Conservation (phyloP, 1,140 invertebrate genomes). For the Drosophila tsacasi region DNA sequence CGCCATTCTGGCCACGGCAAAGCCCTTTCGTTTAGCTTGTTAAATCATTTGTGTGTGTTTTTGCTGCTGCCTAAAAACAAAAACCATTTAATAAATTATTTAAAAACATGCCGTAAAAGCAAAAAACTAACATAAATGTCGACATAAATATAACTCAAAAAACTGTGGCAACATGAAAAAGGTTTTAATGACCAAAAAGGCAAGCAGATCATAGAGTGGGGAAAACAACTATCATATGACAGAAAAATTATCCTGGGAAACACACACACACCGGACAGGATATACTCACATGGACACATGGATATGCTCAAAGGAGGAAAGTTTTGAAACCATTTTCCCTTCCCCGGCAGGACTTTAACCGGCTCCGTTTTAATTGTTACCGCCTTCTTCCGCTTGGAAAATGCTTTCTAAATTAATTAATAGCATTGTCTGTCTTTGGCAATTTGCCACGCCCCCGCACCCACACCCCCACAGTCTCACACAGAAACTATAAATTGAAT, state of each 20-base stretch:
- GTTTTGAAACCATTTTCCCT: constrained; percentile 10
- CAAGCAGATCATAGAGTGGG: constrained; percentile 52
- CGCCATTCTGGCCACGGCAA: constrained; percentile 11
- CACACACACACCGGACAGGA: constrained; percentile 8
- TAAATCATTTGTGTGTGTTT: constrained; percentile 30
- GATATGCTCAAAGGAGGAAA: constrained; percentile 12
- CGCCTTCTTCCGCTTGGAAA: constrained; percentile 41
- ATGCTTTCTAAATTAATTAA: constrained; percentile 76
- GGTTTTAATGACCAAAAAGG: constrained; percentile 58
- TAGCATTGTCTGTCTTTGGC: constrained; percentile 72
- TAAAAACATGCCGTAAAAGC: constrained; percentile 30
- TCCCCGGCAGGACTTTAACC: constrained; percentile 27
- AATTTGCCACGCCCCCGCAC: constrained; percentile 62
- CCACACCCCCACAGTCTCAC: constrained; percentile 3
- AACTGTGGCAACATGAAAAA: constrained; percentile 56
- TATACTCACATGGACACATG: constrained; percentile 12
- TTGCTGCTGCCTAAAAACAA: constrained; percentile 18
- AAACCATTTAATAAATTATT: constrained; percentile 69
- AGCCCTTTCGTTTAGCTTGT: constrained; percentile 19
- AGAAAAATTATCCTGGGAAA: constrained; percentile 7
- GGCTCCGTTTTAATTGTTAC: constrained; percentile 55
- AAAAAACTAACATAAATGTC: constrained; percentile 43
- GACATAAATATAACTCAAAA: constrained; percentile 33
- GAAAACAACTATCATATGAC: constrained; percentile 37
- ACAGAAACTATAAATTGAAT: constrained; percentile 80